Conservation (phyloP, 2,888 invertebrate species). For the Nymphalis c-album region DNA sequence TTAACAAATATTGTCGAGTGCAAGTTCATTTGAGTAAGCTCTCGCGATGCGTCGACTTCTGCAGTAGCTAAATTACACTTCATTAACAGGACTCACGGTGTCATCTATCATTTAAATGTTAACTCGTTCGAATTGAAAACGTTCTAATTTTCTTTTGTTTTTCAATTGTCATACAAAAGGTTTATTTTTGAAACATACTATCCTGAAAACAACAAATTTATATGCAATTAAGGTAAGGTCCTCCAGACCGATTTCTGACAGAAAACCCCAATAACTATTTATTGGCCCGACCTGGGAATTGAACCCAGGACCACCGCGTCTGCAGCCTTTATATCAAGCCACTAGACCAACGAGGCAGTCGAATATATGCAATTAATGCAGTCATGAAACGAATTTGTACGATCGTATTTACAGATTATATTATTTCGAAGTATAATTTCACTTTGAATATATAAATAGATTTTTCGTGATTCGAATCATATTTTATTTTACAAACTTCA, state of each 20-base stretch:
- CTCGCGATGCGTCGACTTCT: constrained; percentile 37
- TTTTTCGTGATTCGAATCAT: constrained; percentile 6
- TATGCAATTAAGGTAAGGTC: no score
- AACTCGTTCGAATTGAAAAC: background rate
- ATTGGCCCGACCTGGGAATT: no score
- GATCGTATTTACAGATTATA: constrained; percentile 1
- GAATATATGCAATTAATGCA: no score
- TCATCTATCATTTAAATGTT: constrained; percentile 3
- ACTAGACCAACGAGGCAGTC: no score
- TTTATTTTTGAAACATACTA: background rate
- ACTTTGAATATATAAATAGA: constrained; percentile 8
- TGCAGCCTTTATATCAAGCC: no score
- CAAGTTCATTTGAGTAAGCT: constrained; percentile 50
- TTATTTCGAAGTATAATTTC: constrained; percentile 4
- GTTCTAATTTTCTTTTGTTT: no score
- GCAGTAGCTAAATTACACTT: constrained; percentile 42
- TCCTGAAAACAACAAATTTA: background rate
- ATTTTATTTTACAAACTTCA: constrained; percentile 9
- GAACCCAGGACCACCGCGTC: no score
- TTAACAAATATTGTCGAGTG: constrained; percentile 61
- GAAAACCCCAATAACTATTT: no score
- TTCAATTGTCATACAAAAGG: no score
- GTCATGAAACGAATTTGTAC: background rate
- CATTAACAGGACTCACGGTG: constrained; percentile 28
- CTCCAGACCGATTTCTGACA: no score